Base-by-base conservation (phyloP, 2,888 invertebrate species). In the Melanostoma mellinum region DNA sequence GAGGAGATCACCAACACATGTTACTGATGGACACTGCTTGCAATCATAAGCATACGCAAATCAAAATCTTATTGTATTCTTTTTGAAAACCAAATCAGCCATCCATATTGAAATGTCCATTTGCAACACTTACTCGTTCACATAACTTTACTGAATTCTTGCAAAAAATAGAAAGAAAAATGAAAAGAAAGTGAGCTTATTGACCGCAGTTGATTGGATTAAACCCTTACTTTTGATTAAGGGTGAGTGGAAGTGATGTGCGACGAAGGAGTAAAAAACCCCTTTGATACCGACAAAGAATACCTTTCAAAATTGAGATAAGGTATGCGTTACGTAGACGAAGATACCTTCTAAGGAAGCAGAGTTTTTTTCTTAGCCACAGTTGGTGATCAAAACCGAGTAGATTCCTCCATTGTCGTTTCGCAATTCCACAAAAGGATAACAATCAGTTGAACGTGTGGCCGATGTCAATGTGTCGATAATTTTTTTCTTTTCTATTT, bases 391-490 rank as follows among this genome's bases (percentile, higher is more conserved):
- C 36, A 36, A 58, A 52, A 72, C 44, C 58, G 20, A 20, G 20
- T 58, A 6, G 44, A 63, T 75, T 78, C 82, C 72, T 78, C 68
- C 72, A 73, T 73, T 78, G 56, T 38, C 30, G n/a, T 48, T 71
- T 33, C 20, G 20, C 48, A 60, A 75, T 58, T 67, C 60, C 32
- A 52, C n/a, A 35, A 79, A 75, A 56, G 84, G 84, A 84, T 84
- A 79, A 75, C 74, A 84, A 79, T 84, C 79, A 84, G 74, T 35
- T 71, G 79, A 84, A 84, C 84, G 79, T 84, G 84, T 84, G 71
- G 71, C 60, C 71, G 84, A 84, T 84, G 84, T 79, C 79, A 84
- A 84, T 84, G 84, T 84, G 79, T 79, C 79, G 84, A 79, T 84
- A 79, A 84, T 84, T 63, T 78, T 74, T 20, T 20, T 20, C 20